Evolutionary conservation across 2,888 invertebrate genomes (phyloP), one percentile per base, ranked within the genome.

Genomic region (Platycnemis pennipes): DNA sequence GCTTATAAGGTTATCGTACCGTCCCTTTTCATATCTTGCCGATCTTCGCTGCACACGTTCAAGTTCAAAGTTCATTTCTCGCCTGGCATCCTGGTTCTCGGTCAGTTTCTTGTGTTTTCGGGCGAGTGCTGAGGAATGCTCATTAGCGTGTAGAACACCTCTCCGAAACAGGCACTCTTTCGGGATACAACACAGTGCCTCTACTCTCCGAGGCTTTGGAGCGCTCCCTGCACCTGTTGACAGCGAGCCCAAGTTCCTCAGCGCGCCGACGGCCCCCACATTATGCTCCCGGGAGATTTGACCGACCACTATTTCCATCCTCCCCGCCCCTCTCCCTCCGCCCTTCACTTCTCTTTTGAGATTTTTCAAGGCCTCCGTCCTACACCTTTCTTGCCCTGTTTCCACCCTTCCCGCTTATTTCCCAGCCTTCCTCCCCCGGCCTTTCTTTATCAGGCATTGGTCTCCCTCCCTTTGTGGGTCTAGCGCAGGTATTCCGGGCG

Each of bases 171-270:
- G n/a, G n/a, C n/a, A n/a, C n/a, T n/a, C n/a, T n/a, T n/a, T n/a
- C n/a, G n/a, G n/a, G n/a, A n/a, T n/a, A n/a, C n/a, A n/a, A n/a
- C n/a, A n/a, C 53, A 16, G 1, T 19, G 63, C 63, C 63, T 7
- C 63, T n/a, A 8, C 63, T n/a, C 26, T 7, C 26, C 69, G 77
- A 11, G 11, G 77, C 37, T 37, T 77, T 31, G 22, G 77, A 37
- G 77, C 53, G 53, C 53, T 26, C 26, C n/a, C 63, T 16, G 63
- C 77, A 77, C 77, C 77, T 77, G 77, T 77, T 77, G 77, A 77
- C 13, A 16, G 77, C n/a, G 69, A 31, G 22, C 63, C 63, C 26
- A 63, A 2, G 7, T 16, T 63, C 63, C 63, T 16, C n/a, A 13
- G 11, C 56, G 31, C 0, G 63, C 49, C 26, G 26, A 63, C 63